phyloP scores from a whole-genome alignment of 2,888 invertebrate genomes.

The Aplocera efformata region DNA sequence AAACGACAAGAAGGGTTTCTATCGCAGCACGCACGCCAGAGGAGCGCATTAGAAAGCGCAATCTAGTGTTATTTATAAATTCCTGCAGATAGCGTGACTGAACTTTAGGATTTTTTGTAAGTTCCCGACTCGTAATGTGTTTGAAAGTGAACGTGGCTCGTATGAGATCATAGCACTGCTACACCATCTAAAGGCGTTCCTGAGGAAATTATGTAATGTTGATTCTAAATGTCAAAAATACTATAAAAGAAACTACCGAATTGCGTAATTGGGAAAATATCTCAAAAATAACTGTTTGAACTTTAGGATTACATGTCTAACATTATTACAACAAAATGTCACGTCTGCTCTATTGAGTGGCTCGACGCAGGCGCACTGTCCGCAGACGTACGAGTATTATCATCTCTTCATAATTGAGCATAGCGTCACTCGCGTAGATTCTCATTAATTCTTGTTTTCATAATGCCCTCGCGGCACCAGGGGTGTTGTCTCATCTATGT shows the following conservation, averaged over 20 bases:
- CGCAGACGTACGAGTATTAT: too few species aligned
- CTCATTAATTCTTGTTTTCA: too few species aligned
- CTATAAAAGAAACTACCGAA: not conserved
- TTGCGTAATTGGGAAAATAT: too few species aligned
- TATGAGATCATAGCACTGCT: constrained; percentile 1
- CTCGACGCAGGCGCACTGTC: too few species aligned
- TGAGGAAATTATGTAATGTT: constrained; percentile 6
- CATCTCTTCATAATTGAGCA: too few species aligned
- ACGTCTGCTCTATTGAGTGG: too few species aligned
- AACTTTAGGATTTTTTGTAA: constrained; percentile 23
- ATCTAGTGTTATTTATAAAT: constrained; percentile 4
- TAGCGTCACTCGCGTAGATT: too few species aligned
- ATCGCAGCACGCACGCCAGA: too few species aligned
- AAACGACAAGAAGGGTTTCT: too few species aligned
- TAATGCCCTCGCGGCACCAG: too few species aligned
- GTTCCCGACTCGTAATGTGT: constrained; percentile 12
- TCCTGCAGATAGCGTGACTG: constrained; percentile 16
- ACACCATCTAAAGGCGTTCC: not conserved
- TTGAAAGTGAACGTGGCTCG: constrained; percentile 15
- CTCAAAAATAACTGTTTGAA: constrained; percentile 7
- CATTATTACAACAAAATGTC: too few species aligned
- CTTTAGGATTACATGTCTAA: not conserved
- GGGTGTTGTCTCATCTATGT: too few species aligned
- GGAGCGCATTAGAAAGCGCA: constrained; percentile 13
- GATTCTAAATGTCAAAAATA: constrained; percentile 11